phyloP scores from a whole-genome alignment of 2,113 vertebrate species.

The Bucco capensis region DNA sequence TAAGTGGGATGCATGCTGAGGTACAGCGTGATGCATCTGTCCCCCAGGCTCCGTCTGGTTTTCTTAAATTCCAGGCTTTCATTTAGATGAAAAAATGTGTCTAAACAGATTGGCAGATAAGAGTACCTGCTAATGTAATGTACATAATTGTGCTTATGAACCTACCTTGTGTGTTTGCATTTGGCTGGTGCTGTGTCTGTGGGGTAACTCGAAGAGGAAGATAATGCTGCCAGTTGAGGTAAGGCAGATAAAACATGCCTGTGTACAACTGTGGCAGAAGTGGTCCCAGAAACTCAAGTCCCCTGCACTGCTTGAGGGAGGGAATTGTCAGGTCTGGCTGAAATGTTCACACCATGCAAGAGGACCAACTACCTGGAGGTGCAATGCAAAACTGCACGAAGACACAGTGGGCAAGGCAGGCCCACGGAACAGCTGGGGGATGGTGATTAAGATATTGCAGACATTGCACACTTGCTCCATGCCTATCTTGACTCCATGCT shows the following conservation, averaged over 20 bases:
- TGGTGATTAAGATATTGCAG: accelerated
- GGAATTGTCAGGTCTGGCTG: not conserved
- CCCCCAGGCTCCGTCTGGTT: not conserved
- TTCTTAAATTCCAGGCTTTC: not conserved
- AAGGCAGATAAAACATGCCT: not conserved
- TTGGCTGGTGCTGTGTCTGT: not conserved
- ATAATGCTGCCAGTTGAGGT: not conserved
- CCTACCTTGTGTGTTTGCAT: accelerated
- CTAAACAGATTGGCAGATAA: not conserved
- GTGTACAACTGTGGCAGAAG: not conserved
- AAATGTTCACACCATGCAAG: not conserved
- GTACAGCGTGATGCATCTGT: accelerated
- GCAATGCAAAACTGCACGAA: not conserved
- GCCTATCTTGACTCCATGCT: not conserved
- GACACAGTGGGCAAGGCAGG: accelerated
- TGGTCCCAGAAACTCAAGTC: not conserved
- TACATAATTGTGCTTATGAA: accelerated
- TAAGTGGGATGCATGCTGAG: not conserved
- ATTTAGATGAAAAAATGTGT: not conserved
- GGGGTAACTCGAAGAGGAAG: not conserved
- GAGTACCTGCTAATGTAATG: not conserved
- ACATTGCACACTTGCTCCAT: accelerated
- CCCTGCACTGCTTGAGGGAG: no score
- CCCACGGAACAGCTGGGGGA: accelerated
- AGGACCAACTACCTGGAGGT: not conserved